Evolutionary conservation across 2,113 vertebrate species (phyloP).

Genomic region (Solea senegalensis): DNA sequence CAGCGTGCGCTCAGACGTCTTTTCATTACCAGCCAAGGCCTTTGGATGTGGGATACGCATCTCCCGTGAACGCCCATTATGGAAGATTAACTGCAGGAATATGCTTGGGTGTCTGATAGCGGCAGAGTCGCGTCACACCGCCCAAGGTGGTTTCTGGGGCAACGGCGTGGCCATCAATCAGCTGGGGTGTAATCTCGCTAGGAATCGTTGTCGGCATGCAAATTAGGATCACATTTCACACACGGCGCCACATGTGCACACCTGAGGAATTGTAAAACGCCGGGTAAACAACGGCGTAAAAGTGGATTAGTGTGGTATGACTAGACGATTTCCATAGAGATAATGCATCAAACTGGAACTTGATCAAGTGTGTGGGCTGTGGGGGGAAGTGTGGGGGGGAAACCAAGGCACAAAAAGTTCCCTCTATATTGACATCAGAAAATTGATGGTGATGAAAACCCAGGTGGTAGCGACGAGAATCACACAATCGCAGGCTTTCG

Average conservation of each 20-base stretch:
- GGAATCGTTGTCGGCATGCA: constrained; percentile 72
- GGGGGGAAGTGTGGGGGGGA: no score
- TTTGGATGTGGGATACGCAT: constrained; percentile 36
- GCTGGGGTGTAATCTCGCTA: constrained; percentile 56
- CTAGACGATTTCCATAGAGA: no score
- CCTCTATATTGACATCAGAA: no score
- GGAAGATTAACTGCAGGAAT: constrained; percentile 77
- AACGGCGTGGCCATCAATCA: constrained; percentile 75
- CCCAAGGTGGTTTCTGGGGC: constrained; percentile 79
- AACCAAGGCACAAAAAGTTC: no score
- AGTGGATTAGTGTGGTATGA: constrained; percentile 1
- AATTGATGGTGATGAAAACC: no score
- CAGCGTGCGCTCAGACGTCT: constrained; percentile 50
- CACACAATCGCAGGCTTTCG: no score
- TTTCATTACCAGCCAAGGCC: constrained; percentile 63
- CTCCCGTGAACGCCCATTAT: constrained; percentile 60
- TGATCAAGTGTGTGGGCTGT: no score
- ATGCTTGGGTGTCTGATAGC: constrained; percentile 72
- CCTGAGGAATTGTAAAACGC: constrained; percentile 29
- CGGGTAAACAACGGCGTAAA: constrained; percentile 30
- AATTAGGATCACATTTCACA: constrained; percentile 72
- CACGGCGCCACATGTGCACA: constrained; percentile 18
- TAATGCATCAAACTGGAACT: no score
- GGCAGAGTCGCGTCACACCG: constrained; percentile 62
- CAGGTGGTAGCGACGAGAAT: no score